These are phyloP conservation scores for Philaethria dido DNA, from an alignment of 2,888 invertebrate genomes.

Conservation along the genomic window DNA sequence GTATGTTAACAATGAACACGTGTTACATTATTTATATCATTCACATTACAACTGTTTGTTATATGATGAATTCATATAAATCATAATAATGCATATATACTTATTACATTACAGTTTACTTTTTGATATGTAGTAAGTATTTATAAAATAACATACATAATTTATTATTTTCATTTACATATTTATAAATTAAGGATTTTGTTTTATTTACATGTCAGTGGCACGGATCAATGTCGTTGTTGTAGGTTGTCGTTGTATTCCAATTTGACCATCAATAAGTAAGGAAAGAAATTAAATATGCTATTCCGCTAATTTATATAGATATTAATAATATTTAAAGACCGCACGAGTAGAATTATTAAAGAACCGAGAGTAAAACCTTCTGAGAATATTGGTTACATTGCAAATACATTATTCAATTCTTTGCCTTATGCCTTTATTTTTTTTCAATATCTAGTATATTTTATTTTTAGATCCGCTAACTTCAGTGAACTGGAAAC, in stretches of 20 bases:
- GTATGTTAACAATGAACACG: slow-evolving; percentile 30
- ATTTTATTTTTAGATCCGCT: background rate
- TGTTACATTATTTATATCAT: slow-evolving; percentile 27
- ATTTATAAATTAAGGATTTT: background rate
- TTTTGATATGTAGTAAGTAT: background rate
- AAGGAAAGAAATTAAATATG: no score
- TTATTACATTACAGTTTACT: slow-evolving; percentile 8
- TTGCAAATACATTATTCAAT: no score
- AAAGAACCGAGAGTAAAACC: no score
- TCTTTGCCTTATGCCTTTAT: no score
- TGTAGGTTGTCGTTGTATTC: no score
- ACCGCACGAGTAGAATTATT: no score
- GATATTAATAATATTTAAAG: no score
- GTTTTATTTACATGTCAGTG: background rate
- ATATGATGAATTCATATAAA: background rate
- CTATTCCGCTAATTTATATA: no score
- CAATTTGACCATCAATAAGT: no score
- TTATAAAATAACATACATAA: background rate
- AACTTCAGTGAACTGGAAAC: slow-evolving; percentile 52
- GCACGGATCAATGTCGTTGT: no score
- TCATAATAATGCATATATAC: slow-evolving; percentile 2
- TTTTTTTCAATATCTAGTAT: no score
- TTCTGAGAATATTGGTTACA: no score
- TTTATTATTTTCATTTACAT: background rate
- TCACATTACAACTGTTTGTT: slow-evolving; percentile 20